Percentiles rank a stretch among this genome's conserved stretches.
phyloP scores from a whole-genome alignment of 2,113 vertebrate genomes.

The Pycnonotus jocosus region DNA sequence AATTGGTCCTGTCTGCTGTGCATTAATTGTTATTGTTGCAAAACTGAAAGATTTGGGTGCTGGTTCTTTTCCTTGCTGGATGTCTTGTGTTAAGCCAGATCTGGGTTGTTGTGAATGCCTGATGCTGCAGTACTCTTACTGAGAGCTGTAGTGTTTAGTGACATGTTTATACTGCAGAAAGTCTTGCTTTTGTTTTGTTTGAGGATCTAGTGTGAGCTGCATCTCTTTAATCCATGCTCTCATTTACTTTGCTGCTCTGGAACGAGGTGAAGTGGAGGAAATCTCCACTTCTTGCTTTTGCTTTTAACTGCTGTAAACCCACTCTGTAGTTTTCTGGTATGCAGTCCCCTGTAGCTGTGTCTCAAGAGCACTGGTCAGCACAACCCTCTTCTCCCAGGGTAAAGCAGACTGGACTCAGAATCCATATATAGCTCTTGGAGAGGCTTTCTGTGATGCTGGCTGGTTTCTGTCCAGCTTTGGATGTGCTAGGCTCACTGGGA shows the following conservation, averaged over 20 bases:
- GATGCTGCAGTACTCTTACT: background rate
- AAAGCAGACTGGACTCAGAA: background rate
- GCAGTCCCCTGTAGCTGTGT: background rate
- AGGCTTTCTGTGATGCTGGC: background rate
- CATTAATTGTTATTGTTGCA: background rate
- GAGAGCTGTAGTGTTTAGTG: background rate
- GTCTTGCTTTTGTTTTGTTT: background rate
- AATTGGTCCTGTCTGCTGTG: background rate
- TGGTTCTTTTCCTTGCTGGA: background rate
- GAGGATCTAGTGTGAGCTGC: background rate
- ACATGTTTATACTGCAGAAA: background rate
- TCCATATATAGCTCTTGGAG: conserved; percentile 48
- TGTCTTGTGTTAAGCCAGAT: background rate
- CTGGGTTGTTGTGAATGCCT: background rate
- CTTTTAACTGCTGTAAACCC: background rate
- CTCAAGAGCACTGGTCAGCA: background rate
- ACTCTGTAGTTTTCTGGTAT: background rate
- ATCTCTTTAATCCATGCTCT: background rate
- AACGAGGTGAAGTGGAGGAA: background rate
- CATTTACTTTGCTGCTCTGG: background rate
- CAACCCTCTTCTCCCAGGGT: background rate
- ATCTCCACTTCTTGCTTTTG: background rate
- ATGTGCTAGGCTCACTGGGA: background rate
- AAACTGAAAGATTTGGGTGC: background rate
- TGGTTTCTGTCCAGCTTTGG: conserved; percentile 43